Evolutionary conservation across 92 coral and sea anemone species (phyloP), one percentile per base, ranked within the genome.

Genomic region (Desmophyllum pertusum): DNA sequence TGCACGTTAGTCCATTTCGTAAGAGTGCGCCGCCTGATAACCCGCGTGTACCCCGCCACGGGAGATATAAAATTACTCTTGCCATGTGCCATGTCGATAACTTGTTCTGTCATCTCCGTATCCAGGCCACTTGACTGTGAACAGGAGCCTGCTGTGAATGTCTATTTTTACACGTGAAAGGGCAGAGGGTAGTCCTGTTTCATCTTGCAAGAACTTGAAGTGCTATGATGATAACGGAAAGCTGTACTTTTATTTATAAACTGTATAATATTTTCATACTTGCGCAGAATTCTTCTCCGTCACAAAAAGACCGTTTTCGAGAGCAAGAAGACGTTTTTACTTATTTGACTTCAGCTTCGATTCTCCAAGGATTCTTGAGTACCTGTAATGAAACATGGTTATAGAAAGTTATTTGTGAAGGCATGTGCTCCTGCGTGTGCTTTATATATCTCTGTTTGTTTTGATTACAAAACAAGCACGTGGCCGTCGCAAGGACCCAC

Each of bases 1-100:
- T 92, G 89, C 25, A 87, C 72, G 80, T 96, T 96, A 65, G 81
- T 72, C 99, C 99, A 96, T 83, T 94, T 96, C 57, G 99, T 94
- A 76, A 96, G 93, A 15, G 96, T 92, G 45, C 99, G 80, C 35
- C 98, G 85, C 21, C 93, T 94, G 72, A 92, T 84, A 61, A 94
- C 91, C 76, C 91, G 81, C 81, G 83, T 55, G 64, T 93, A 92
- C 8, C 94, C 91, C 43, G 63, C 75, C 11, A 67, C 88, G 9
- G 63, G 55, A 18, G 35, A 14, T 41, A 42, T 75, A 48, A 40
- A 62, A 67, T 75, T 75, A 45, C 73, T 67, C 13, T n/a, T 10
- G 29, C 43, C 69, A 55, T 59, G 39, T 6, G 79, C 72, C 86
- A 72, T 82, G 18, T 72, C 79, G 43, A 4, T 25, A 41, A 40